Conservation (phyloP, 2,888 invertebrate species). For the Ophion ellenae region DNA sequence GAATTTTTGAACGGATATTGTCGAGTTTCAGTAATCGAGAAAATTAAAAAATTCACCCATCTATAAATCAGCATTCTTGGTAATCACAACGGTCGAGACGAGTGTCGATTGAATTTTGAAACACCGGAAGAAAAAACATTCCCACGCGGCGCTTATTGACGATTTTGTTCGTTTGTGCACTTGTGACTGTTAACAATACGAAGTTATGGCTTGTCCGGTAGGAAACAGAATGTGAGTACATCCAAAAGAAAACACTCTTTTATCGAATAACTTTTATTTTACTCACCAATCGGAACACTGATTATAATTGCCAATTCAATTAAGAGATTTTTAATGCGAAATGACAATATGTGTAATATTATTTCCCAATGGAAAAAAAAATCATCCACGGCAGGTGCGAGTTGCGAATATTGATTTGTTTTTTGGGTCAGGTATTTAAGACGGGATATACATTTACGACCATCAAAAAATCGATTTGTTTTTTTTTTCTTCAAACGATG, state of each 20-base stretch:
- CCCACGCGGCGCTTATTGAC: not conserved
- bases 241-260: not conserved
- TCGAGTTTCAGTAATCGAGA: not conserved
- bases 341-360: not conserved
- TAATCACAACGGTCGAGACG: not conserved
- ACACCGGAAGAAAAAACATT: not conserved
- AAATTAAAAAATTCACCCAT: not conserved
- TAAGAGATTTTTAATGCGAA: not conserved
- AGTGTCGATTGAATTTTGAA: conserved; percentile 10
- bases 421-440: too few species aligned
- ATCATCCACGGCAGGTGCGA: not conserved
- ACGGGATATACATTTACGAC: too few species aligned
- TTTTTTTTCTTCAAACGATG: too few species aligned
- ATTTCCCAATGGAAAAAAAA: too few species aligned
- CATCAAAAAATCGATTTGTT: too few species aligned
- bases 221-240: conserved; percentile 66
- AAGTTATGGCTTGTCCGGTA: conserved; percentile 65
- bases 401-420: not conserved
- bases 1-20: not conserved
- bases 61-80: not conserved
- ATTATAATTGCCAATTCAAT: not conserved
- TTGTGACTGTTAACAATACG: not conserved
- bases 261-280: not conserved
- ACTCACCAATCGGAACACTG: not conserved
- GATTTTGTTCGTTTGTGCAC: not conserved